Evolutionary conservation across 2,113 vertebrate genomes (phyloP).

Genomic region (Crotalus helleri): DNA sequence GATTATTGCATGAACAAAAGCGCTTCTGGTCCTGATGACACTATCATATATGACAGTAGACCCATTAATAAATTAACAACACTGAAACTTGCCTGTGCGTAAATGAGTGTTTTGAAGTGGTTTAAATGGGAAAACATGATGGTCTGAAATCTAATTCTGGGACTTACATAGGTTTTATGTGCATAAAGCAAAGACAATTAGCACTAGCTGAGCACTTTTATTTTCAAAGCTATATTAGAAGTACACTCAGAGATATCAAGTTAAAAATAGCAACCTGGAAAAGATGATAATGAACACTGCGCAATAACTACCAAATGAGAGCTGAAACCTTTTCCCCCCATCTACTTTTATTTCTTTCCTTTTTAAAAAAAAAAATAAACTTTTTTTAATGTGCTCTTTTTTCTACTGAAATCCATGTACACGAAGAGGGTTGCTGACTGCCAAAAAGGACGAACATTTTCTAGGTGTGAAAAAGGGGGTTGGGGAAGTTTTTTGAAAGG

Average conservation of each 20-base stretch:
- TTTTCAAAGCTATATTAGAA: constrained; percentile 55
- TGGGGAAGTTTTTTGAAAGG: constrained; percentile 24
- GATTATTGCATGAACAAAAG: constrained; percentile 65
- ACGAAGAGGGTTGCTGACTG: not conserved
- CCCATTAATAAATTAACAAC: constrained; percentile 72
- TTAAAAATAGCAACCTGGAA: constrained; percentile 55
- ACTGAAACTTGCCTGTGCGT: constrained; percentile 61
- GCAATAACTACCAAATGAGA: constrained; percentile 19
- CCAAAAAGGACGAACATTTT: not conserved
- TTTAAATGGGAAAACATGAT: constrained; percentile 68
- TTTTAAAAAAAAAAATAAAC: not conserved
- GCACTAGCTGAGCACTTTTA: constrained; percentile 55
- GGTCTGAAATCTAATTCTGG: constrained; percentile 68
- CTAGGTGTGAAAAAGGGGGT: constrained; percentile 3
- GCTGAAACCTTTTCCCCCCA: constrained; percentile 1
- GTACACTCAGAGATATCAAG: constrained; percentile 42
- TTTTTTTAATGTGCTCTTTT: not conserved
- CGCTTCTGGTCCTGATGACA: constrained; percentile 63
- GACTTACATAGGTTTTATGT: constrained; percentile 57
- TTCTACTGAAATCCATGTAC: not conserved
- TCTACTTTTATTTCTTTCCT: not conserved
- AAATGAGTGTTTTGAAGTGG: constrained; percentile 60
- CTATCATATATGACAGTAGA: constrained; percentile 62
- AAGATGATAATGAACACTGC: constrained; percentile 41
- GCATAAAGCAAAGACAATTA: constrained; percentile 65